These are phyloP conservation scores for Kryphioiulus occultus DNA, from an alignment of 2,888 invertebrate genomes.

Conservation along the genomic window DNA sequence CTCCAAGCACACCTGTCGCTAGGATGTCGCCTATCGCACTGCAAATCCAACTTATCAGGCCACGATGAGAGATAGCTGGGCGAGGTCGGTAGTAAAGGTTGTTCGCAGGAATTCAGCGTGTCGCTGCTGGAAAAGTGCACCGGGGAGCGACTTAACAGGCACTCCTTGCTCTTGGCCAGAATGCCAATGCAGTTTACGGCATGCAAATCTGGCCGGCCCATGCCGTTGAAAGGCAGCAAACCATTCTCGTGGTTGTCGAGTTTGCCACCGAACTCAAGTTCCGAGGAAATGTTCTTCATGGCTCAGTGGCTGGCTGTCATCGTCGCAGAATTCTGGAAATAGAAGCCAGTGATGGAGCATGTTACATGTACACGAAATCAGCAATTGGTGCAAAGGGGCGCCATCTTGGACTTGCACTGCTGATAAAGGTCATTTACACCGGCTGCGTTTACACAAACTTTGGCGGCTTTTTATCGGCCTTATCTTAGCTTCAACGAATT, in stretches of 20 bases:
- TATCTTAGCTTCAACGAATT: neutral
- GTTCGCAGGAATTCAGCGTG: conserved; percentile 15
- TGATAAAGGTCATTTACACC: conserved; percentile 43
- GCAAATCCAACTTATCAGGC: neutral
- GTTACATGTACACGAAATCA: too few relatives aligned
- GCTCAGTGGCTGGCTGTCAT: neutral
- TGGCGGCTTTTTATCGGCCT: neutral
- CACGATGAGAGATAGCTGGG: conserved; percentile 17
- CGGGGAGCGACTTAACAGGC: neutral
- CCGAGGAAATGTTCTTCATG: conserved; percentile 45
- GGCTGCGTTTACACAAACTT: conserved; percentile 25
- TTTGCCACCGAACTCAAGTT: conserved; percentile 38
- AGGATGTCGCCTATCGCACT: neutral
- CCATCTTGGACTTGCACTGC: conserved; percentile 37
- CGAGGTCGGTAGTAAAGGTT: neutral
- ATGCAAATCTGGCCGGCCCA: neutral
- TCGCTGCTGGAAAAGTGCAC: conserved; percentile 10
- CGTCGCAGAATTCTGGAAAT: neutral
- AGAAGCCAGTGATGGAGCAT: neutral
- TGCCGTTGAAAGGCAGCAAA: conserved; percentile 6
- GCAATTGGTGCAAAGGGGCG: neutral
- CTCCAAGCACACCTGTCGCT: neutral
- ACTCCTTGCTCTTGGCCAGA: conserved; percentile 2
- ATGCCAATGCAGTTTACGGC: neutral
- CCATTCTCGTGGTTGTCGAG: conserved; percentile 26